Evolutionary conservation across 2,113 vertebrate species (phyloP), one percentile per base, ranked within the genome.

Genomic region (Callorhinus ursinus): DNA sequence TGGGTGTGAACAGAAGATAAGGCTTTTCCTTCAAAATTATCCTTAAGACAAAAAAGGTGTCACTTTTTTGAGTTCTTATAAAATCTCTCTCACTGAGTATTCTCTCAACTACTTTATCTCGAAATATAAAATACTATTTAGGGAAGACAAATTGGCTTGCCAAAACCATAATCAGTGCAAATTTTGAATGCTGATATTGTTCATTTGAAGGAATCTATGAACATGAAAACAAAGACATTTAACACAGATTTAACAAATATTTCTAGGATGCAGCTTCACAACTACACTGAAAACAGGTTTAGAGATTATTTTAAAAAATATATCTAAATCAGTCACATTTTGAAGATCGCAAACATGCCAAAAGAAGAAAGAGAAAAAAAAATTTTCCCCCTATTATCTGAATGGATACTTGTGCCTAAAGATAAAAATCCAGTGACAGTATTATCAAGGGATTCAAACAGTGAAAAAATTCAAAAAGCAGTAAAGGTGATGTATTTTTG

Each of bases 101-200:
- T 89, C 39, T 71, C 39, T 92, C 33, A 69, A 53, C 85, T 33
- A 12, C n/a, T 67, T 88, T 93, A 84, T 53, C 71, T n/a, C 33
- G 2, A 94, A 94, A 82, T 65, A 16, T 11, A 85, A 69, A 80
- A 63, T 72, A 92, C 15, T 39, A 24, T 19, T 53, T 28, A 96
- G 61, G 57, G 16, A 96, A 88, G 84, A 74, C 36, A 74, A 7
- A 83, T 0, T 90, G 57, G 42, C 74, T 90, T 93, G 67, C 33
- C 39, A 59, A 94, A 71, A 91, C n/a, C 19, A 76, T 36, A 63
- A 83, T 53, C 59, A 63, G 33, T 0, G 4, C 59, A 90, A 71
- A 90, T 61, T 96, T 21, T 95, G 86, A 92, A 93, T 87, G 46
- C 7, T 83, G 42, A 88, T 63, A 72, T 0, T 84, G 26, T 93